Evolutionary conservation across 1,140 invertebrate species (phyloP).

Genomic region (Drosophila teissieri): DNA sequence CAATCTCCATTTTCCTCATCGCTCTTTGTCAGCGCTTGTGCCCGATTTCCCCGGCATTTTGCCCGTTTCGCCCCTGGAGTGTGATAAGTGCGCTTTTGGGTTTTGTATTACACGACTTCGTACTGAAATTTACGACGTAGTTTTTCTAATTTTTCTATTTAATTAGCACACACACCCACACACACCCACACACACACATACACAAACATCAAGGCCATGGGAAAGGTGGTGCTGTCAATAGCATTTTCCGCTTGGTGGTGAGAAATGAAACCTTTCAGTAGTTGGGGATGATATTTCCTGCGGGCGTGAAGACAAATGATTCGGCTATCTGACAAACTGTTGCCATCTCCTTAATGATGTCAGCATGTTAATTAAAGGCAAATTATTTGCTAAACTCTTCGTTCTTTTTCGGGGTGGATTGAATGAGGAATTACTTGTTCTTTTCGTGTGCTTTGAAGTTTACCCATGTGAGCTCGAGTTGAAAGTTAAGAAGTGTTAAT

Average conservation of each 20-base stretch:
- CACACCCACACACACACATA: slow-evolving; percentile 1
- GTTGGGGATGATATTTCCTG: slow-evolving; percentile 50
- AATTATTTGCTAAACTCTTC: slow-evolving; percentile 74
- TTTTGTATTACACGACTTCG: slow-evolving; percentile 70
- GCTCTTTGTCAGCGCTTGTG: slow-evolving; percentile 30
- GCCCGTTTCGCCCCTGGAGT: slow-evolving; percentile 46
- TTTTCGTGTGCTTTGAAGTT: slow-evolving; percentile 8
- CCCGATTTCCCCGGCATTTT: background rate
- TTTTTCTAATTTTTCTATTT: slow-evolving; percentile 81
- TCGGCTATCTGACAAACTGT: slow-evolving; percentile 67
- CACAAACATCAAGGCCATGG: slow-evolving; percentile 5
- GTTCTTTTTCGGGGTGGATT: background rate
- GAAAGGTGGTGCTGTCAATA: slow-evolving; percentile 36
- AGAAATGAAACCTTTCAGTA: too few species aligned
- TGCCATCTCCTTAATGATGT: slow-evolving; percentile 78
- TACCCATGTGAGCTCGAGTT: slow-evolving; percentile 7
- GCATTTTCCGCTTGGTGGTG: background rate
- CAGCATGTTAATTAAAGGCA: slow-evolving; percentile 78
- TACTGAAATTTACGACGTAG: slow-evolving; percentile 71
- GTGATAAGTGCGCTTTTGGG: slow-evolving; percentile 68
- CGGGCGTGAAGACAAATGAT: slow-evolving; percentile 67
- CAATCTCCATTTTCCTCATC: slow-evolving; percentile 31
- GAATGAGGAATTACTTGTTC: background rate
- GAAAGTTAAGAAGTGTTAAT: slow-evolving; percentile 32
- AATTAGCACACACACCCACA: slow-evolving; percentile 59